phyloP scores from a whole-genome alignment of 2,888 invertebrate genomes.

The Corythucha ciliata region DNA sequence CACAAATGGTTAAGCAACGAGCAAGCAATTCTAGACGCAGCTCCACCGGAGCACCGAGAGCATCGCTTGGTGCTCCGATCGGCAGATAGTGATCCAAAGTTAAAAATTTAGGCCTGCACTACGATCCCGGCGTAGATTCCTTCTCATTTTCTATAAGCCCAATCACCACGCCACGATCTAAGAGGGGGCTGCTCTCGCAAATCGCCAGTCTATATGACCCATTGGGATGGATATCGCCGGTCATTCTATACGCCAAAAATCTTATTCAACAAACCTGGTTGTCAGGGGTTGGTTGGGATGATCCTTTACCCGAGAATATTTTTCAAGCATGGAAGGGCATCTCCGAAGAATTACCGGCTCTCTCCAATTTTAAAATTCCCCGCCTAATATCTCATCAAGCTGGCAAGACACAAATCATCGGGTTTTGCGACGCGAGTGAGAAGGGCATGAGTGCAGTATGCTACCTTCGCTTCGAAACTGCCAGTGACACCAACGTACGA shows the following conservation, averaged over 20 bases:
- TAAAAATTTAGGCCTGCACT: too few relatives aligned
- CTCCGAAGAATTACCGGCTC: conserved; percentile 6
- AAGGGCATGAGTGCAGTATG: conserved; percentile 15
- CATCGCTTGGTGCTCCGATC: too few relatives aligned
- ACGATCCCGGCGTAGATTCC: too few relatives aligned
- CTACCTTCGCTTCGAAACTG: conserved; percentile 9
- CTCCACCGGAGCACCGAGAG: too few relatives aligned
- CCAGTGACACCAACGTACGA: too few relatives aligned
- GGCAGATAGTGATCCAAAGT: too few relatives aligned
- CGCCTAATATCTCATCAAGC: background rate
- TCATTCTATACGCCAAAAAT: conserved; percentile 9
- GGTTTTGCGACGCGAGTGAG: conserved; percentile 21
- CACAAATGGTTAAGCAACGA: too few relatives aligned
- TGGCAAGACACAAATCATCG: conserved; percentile 6
- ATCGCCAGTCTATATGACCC: conserved; percentile 18
- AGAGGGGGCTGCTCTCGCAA: conserved; percentile 16
- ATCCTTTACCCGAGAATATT: background rate
- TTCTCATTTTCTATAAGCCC: too few relatives aligned
- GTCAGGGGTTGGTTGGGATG: conserved; percentile 14
- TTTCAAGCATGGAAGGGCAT: conserved; percentile 9
- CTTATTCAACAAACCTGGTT: conserved; percentile 20
- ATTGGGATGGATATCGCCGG: conserved; percentile 16
- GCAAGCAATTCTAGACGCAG: too few relatives aligned
- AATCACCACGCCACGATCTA: too few relatives aligned
- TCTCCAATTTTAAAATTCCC: conserved; percentile 13